A percentile compares a stretch with the other conserved stretches of the same genome.
These are phyloP conservation scores for Haliaeetus leucogaster DNA, from an alignment of 2,113 vertebrate genomes.

Conservation along the genomic window DNA sequence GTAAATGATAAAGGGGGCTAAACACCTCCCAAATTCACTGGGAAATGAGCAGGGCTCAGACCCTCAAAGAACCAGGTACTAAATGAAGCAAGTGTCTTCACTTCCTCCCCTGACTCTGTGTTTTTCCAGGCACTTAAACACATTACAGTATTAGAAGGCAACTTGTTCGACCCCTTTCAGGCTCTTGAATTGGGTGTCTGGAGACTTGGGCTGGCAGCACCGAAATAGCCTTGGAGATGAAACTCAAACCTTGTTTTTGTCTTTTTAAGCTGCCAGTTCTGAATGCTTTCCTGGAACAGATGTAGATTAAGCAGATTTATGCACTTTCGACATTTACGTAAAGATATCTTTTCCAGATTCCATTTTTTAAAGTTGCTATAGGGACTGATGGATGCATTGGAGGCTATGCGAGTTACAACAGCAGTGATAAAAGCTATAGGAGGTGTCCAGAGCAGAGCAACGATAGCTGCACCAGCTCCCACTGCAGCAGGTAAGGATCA, in stretches of 20 bases:
- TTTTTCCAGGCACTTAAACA: constrained; percentile 58
- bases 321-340: neutral
- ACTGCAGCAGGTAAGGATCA: neutral
- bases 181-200: constrained; percentile 17
- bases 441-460: neutral
- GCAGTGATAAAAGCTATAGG: neutral
- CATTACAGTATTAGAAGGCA: constrained; percentile 48
- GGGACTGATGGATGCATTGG: neutral
- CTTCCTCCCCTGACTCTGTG: constrained; percentile 22
- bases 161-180: constrained; percentile 51
- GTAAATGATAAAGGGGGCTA: neutral
- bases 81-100: constrained; percentile 30
- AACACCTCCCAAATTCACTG: neutral
- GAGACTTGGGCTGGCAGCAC: constrained; percentile 37
- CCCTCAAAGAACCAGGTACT: neutral
- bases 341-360: neutral
- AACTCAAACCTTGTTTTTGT: constrained; percentile 7
- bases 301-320: neutral
- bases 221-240: constrained; percentile 32
- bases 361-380: neutral
- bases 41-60: neutral
- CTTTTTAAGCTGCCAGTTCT: neutral
- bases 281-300: neutral
- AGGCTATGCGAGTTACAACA: neutral
- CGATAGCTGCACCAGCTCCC: neutral